A percentile compares a stretch with the other conserved stretches of the same genome.
Evolutionary conservation across 2,797 vertebrate genomes (phyloP).

Genomic region (Hypotaenidia philippensis): DNA sequence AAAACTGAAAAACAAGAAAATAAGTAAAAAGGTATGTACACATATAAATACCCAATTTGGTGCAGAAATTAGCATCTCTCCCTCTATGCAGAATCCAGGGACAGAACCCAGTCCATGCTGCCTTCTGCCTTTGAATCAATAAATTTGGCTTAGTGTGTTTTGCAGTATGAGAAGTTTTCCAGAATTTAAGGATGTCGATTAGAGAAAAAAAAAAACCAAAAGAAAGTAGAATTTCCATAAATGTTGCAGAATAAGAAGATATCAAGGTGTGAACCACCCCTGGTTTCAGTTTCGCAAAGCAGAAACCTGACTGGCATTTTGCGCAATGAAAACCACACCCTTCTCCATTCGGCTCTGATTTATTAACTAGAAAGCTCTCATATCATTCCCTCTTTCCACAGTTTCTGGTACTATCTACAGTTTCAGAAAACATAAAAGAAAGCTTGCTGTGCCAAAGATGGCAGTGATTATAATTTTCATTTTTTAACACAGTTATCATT

Average conservation of each 20-base stretch:
- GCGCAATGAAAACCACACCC: not conserved
- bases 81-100: not conserved
- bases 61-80: not conserved
- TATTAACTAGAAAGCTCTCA: not conserved
- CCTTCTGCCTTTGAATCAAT: not conserved
- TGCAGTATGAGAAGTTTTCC: not conserved
- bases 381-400: not conserved
- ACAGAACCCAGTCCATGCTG: not conserved
- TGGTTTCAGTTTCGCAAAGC: slow-evolving; percentile 9
- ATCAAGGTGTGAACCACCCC: not conserved
- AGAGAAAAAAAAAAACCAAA: not conserved
- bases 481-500: not conserved
- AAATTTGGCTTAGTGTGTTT: not conserved
- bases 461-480: not conserved
- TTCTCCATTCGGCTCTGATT: not conserved
- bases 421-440: not conserved
- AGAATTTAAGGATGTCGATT: not conserved
- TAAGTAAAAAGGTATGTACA: not conserved
- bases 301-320: slow-evolving; percentile 8
- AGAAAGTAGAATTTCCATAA: not conserved
- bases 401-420: not conserved
- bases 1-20: not conserved
- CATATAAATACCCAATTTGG: fast-evolving
- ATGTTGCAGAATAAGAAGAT: not conserved
- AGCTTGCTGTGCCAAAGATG: not conserved